Evolutionary conservation across 2,888 invertebrate species (phyloP).

Genomic region (Resseliella maxima): DNA sequence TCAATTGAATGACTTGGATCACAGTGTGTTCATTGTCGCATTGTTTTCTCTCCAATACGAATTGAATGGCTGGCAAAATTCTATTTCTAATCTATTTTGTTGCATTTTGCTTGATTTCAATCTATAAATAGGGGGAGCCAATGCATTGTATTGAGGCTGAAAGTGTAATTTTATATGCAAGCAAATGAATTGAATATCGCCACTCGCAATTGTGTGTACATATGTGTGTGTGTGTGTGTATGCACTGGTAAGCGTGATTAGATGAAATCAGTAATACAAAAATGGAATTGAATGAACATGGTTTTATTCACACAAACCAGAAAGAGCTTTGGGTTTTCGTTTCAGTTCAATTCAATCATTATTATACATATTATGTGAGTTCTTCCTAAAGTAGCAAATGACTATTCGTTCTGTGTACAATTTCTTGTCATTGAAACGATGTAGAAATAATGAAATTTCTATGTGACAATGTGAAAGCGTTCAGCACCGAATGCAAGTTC

Average conservation of each 20-base stretch:
- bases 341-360: background rate
- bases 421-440: conserved; percentile 1
- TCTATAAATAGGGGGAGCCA: background rate
- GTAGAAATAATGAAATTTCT: background rate
- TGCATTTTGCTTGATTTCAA: background rate
- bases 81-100: conserved; percentile 3
- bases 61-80: background rate
- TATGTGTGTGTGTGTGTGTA: background rate
- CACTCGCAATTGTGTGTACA: background rate
- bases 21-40: background rate
- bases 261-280: conserved; percentile 9
- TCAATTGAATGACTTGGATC: background rate
- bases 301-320: conserved; percentile 15
- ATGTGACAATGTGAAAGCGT: conserved; percentile 31
- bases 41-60: conserved; percentile 42
- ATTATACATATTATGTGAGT: background rate
- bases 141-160: background rate
- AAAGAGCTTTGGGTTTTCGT: background rate
- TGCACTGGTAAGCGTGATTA: conserved; percentile 26
- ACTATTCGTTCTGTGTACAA: background rate
- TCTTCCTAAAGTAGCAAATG: background rate
- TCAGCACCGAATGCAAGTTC: background rate
- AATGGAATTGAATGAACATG: conserved; percentile 33
- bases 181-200: conserved; percentile 40
- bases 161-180: conserved; percentile 44